These are phyloP conservation scores for Dipus sagitta DNA, from an alignment of 2,797 vertebrate species.

Conservation along the genomic window DNA sequence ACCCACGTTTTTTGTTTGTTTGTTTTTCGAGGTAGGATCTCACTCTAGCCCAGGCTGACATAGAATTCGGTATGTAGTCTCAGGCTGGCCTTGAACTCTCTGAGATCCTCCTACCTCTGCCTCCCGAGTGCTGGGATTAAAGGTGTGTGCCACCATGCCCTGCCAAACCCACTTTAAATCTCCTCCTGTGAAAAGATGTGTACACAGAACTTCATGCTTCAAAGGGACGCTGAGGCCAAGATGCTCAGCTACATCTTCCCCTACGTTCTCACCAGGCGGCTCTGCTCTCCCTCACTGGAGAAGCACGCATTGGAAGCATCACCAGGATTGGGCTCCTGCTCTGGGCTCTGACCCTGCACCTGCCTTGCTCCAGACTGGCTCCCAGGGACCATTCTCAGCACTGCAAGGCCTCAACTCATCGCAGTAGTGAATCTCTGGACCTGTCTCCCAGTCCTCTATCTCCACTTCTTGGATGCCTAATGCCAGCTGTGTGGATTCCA, in stretches of 20 bases:
- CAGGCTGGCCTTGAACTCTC: too few species aligned
- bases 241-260: not conserved
- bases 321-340: not conserved
- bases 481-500: not conserved
- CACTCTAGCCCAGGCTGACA: too few species aligned
- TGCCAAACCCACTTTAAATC: not conserved
- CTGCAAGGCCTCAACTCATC: not conserved
- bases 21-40: too few species aligned
- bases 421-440: not conserved
- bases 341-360: not conserved
- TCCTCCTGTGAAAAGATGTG: not conserved
- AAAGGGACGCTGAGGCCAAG: not conserved
- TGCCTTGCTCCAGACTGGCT: not conserved
- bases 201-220: not conserved
- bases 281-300: not conserved
- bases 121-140: too few species aligned
- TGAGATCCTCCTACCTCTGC: too few species aligned
- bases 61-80: too few species aligned
- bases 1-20: not conserved
- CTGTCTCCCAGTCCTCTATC: not conserved
- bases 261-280: slow-evolving; percentile 13
- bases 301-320: accelerated
- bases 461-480: not conserved
- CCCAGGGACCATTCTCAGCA: not conserved
- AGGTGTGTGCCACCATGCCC: too few species aligned